These are phyloP conservation scores for Allacma fusca DNA, from an alignment of 2,888 invertebrate species.

Conservation along the genomic window DNA sequence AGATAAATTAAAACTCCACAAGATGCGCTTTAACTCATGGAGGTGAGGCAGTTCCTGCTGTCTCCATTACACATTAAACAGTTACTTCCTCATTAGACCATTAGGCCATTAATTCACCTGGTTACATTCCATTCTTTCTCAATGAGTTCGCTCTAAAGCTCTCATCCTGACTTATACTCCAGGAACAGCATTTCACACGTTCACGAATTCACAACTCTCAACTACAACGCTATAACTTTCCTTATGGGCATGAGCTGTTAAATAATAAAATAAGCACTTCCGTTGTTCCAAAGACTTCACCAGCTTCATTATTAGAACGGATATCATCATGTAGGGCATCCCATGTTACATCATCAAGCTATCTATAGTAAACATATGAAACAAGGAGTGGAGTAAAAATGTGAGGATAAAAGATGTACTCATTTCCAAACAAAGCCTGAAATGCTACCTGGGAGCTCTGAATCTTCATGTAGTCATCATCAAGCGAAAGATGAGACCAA, in stretches of 20 bases:
- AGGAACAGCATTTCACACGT: too few species aligned
- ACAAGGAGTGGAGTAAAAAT: not conserved
- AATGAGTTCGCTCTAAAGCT: too few species aligned
- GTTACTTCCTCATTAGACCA: conserved; percentile 28
- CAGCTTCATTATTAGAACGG: not conserved
- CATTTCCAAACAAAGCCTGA: not conserved
- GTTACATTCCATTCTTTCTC: not conserved
- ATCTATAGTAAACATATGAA: not conserved
- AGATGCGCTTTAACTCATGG: conserved; percentile 7
- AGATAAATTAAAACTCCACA: conserved; percentile 11
- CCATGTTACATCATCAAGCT: too few species aligned
- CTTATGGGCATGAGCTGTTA: too few species aligned
- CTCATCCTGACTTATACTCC: too few species aligned
- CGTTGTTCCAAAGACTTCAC: too few species aligned
- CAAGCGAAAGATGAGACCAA: not conserved
- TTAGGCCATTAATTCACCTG: conserved; percentile 20
- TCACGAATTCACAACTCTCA: too few species aligned
- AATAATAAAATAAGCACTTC: too few species aligned
- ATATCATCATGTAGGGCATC: not conserved
- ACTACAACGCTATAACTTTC: too few species aligned
- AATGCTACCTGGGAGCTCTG: too few species aligned
- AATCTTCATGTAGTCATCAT: not conserved
- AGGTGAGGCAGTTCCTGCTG: conserved; percentile 19
- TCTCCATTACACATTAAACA: conserved; percentile 19
- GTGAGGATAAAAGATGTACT: not conserved